Percentiles rank a stretch among this genome's conserved stretches.
These are phyloP conservation scores for Hesperophylax magnus DNA, from an alignment of 1,140 invertebrate species.

Conservation along the genomic window DNA sequence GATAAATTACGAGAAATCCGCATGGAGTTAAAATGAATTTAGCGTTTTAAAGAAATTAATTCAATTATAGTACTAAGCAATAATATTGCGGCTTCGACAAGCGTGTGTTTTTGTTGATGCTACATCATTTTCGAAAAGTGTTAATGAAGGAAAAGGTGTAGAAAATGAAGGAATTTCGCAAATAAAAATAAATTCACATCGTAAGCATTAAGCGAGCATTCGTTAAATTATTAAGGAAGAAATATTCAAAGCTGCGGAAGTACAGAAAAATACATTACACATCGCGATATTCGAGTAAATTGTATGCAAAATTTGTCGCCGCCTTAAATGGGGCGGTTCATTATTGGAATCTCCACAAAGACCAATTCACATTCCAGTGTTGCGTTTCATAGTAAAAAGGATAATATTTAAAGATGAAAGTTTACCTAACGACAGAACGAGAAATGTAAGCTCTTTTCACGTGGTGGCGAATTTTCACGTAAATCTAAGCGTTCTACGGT, in stretches of 20 bases:
- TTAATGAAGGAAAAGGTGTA: neutral
- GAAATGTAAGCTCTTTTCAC: neutral
- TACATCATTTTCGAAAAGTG: neutral
- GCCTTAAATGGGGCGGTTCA: conserved; percentile 20
- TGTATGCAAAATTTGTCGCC: conserved; percentile 30
- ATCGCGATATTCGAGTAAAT: neutral
- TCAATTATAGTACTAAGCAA: neutral
- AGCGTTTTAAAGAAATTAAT: neutral
- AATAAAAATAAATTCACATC: neutral
- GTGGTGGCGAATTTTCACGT: neutral
- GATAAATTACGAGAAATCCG: too few species aligned
- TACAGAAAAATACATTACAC: neutral
- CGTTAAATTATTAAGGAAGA: neutral
- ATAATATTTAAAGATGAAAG: neutral
- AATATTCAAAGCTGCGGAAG: neutral
- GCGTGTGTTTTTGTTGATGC: too few species aligned
- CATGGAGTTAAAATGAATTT: too few species aligned
- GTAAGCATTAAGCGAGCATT: neutral
- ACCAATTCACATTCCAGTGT: neutral
- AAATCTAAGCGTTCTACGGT: neutral
- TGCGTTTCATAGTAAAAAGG: neutral
- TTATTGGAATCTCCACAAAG: neutral
- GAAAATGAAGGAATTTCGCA: neutral
- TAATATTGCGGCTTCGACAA: neutral
- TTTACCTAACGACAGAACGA: neutral